Percentiles rank a stretch among this genome's conserved stretches.
Evolutionary conservation across 2,888 invertebrate genomes (phyloP).

Genomic region (Cyclophora punctaria): DNA sequence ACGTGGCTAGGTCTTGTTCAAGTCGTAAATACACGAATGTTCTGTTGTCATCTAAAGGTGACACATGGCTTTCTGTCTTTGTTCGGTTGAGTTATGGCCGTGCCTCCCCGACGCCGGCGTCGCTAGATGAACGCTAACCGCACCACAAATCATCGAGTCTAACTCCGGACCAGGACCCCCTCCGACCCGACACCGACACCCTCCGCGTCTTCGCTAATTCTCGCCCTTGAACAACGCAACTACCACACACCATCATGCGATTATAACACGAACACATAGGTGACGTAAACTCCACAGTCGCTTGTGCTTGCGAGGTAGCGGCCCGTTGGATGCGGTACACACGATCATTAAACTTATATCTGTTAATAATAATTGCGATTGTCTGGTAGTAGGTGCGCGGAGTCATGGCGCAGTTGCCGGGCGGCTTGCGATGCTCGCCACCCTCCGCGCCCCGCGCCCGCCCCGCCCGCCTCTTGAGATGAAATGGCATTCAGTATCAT

Average conservation of each 20-base stretch:
- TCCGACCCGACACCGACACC: constrained; percentile 24
- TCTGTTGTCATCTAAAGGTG: constrained; percentile 27
- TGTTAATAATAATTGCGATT: constrained; percentile 72
- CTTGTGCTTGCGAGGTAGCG: constrained; percentile 34
- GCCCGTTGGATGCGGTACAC: constrained; percentile 40
- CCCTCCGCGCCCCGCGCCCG: constrained; percentile 25
- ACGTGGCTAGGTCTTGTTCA: constrained; percentile 4
- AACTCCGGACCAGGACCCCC: constrained; percentile 47
- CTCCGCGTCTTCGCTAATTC: constrained; percentile 46
- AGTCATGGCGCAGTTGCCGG: constrained; percentile 66
- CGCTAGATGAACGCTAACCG: constrained; percentile 57
- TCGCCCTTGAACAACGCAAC: constrained; percentile 44
- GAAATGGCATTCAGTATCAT: constrained; percentile 57
- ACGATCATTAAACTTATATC: constrained; percentile 67
- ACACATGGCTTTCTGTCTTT: constrained; percentile 46
- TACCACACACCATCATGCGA: constrained; percentile 31
- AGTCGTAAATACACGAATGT: constrained; percentile 26
- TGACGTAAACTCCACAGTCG: constrained; percentile 45
- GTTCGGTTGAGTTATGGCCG: constrained; percentile 48
- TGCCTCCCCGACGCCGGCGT: constrained; percentile 32
- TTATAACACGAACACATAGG: constrained; percentile 40
- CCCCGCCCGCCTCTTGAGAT: constrained; percentile 52
- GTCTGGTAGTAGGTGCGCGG: constrained; percentile 66
- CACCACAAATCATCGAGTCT: constrained; percentile 60
- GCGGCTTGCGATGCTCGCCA: constrained; percentile 28